phyloP scores from a whole-genome alignment of 2,888 invertebrate genomes.

The Polietes domitor region DNA sequence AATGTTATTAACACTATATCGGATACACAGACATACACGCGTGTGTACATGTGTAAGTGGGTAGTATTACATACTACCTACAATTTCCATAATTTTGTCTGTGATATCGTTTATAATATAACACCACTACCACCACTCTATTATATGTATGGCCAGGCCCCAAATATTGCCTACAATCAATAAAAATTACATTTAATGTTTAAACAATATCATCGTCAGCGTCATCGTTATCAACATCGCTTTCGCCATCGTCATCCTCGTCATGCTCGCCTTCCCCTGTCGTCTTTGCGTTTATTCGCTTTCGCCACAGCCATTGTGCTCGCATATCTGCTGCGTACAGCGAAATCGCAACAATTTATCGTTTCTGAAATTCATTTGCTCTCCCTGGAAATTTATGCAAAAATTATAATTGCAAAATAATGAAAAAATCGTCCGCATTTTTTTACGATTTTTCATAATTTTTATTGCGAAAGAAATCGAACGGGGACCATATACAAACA shows the following conservation, averaged over 20 bases:
- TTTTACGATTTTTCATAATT: slow-evolving; percentile 12
- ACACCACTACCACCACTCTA: not conserved
- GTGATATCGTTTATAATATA: slow-evolving; percentile 16
- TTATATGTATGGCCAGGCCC: not conserved
- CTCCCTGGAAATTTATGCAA: slow-evolving; percentile 61
- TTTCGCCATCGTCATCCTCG: slow-evolving; percentile 35
- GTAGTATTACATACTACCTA: no score
- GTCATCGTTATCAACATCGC: slow-evolving; percentile 17
- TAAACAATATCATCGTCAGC: slow-evolving; percentile 45
- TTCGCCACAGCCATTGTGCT: not conserved
- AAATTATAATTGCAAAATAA: slow-evolving; percentile 67
- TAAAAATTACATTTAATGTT: slow-evolving; percentile 37
- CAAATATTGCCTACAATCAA: slow-evolving; percentile 56
- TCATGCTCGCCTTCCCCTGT: no score
- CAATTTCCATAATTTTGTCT: not conserved
- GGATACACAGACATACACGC: not conserved
- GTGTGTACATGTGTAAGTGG: no score
- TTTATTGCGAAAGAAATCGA: slow-evolving; percentile 24
- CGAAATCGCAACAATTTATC: slow-evolving; percentile 59
- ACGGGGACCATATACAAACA: not conserved
- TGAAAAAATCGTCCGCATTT: slow-evolving; percentile 52
- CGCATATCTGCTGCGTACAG: slow-evolving; percentile 1
- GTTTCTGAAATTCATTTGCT: slow-evolving; percentile 49
- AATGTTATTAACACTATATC: slow-evolving; percentile 24
- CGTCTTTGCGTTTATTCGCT: not conserved